Conservation (phyloP, 2,888 invertebrate genomes). For the Drosophila bunnanda region DNA sequence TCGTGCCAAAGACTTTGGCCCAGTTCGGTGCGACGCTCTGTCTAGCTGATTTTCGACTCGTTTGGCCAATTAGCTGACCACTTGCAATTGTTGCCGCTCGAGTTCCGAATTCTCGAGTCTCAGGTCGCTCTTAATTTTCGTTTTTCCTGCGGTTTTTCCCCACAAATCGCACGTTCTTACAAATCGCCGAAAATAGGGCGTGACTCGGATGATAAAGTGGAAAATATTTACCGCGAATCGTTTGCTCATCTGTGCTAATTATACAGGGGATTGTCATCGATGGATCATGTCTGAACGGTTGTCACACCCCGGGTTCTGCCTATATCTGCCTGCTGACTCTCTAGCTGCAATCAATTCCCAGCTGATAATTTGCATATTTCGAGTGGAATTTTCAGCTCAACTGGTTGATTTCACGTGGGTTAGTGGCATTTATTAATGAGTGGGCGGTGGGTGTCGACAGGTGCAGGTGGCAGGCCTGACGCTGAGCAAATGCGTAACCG, state of each 20-base stretch:
- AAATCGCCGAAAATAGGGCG: slow-evolving; percentile 45
- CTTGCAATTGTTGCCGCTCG: slow-evolving; percentile 19
- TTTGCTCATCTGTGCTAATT: slow-evolving; percentile 73
- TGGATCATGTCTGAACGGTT: slow-evolving; percentile 41
- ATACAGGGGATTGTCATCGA: slow-evolving; percentile 57
- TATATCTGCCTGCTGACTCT: background rate
- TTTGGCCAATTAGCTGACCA: slow-evolving; percentile 56
- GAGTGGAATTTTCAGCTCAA: slow-evolving; percentile 27
- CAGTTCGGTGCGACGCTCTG: slow-evolving; percentile 30
- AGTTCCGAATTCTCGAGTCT: slow-evolving; percentile 12
- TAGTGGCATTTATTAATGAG: slow-evolving; percentile 9
- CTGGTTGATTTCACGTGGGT: slow-evolving; percentile 14
- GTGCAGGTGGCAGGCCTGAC: slow-evolving; percentile 21
- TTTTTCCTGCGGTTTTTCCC: slow-evolving; percentile 12
- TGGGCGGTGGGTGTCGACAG: slow-evolving; percentile 19
- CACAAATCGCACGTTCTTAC: slow-evolving; percentile 28
- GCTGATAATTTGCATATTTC: slow-evolving; percentile 31
- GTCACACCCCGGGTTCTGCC: slow-evolving; percentile 55
- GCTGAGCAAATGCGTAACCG: slow-evolving; percentile 16
- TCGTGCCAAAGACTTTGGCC: slow-evolving; percentile 60
- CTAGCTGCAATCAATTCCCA: slow-evolving; percentile 21
- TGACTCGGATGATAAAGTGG: slow-evolving; percentile 42
- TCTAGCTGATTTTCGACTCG: slow-evolving; percentile 49
- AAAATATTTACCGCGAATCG: slow-evolving; percentile 41
- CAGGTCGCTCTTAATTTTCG: background rate